Base-by-base conservation (phyloP, 2,797 vertebrate species). In the Dermochelys coriacea region DNA sequence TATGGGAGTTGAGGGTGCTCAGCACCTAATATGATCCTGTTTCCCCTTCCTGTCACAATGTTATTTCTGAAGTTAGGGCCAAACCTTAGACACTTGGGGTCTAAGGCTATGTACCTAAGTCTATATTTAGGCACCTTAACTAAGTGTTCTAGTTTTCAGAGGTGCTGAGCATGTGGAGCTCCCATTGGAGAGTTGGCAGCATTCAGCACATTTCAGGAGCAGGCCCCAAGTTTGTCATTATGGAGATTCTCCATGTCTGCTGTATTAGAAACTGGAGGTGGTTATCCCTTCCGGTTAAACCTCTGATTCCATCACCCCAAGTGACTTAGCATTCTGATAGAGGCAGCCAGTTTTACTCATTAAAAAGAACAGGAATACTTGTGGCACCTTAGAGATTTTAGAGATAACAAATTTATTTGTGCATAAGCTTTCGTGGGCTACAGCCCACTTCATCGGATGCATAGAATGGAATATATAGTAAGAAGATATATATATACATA, bases 141-240 rank as follows among this genome's bases (percentile, higher is more conserved):
- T 45, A 23, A 45, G 0, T 55, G 61, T 34, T 85, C 79, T 89
- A 47, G 51, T 71, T 88, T 64, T 64, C 54, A 59, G 25, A 57
- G 29, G 19, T 55, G 52, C 52, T 41, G 29, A 47, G 54, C 31
- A 57, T 19, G 31, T 59, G 41, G 50, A 55, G 19, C 37, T 78
- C 34, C 31, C 3, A 12, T 27, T 0, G 1, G 6, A 83, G 52
- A 59, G 12, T 0, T 0, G 21, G 49, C 31, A 75, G n/a, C 47
- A 4, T 3, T 29, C 52, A n/a, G 37, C 37, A 55, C n/a, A 34
- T 71, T 37, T 71, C 6, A 1, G 52, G 54, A 85, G 31, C 54
- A 85, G 18, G 41, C 21, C 34, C 49, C 52, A 54, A 7, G 1
- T 0, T 18, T 23, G 59, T n/a, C 16, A 29, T 64, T 12, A 6